Evolutionary conservation across 2,113 vertebrate genomes (phyloP).

Genomic region (Epinephelus cyanopodus): DNA sequence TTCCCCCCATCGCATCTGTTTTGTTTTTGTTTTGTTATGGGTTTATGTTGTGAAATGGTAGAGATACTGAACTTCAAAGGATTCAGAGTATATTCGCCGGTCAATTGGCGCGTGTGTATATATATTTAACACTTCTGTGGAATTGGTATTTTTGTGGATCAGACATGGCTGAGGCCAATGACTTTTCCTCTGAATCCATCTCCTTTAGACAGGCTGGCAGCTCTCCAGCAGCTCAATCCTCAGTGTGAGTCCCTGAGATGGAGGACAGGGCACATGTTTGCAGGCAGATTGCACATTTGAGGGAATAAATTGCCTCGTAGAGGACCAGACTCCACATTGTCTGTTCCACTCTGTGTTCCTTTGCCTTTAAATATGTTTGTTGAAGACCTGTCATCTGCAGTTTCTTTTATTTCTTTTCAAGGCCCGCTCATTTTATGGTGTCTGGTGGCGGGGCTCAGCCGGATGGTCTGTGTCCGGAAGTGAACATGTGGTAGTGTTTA

Average conservation of each 20-base stretch:
- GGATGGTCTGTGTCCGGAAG: constrained; percentile 77
- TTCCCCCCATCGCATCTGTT: constrained; percentile 13
- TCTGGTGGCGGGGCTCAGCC: constrained; percentile 56
- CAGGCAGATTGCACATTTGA: constrained; percentile 80
- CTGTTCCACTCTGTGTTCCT: constrained; percentile 68
- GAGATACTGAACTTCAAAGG: not conserved
- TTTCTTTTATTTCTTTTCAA: constrained; percentile 74
- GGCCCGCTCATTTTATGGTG: constrained; percentile 48
- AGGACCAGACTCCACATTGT: constrained; percentile 75
- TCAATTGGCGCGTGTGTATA: not conserved
- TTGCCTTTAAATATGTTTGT: constrained; percentile 78
- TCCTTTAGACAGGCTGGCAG: constrained; percentile 71
- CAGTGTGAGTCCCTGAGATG: constrained; percentile 71
- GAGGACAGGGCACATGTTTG: constrained; percentile 77
- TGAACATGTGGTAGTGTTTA: constrained; percentile 87
- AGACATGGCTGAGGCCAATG: constrained; percentile 44
- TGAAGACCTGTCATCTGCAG: constrained; percentile 76
- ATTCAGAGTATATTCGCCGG: not conserved
- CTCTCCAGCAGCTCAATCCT: constrained; percentile 68
- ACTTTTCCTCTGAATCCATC: constrained; percentile 65
- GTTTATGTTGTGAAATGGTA: not conserved
- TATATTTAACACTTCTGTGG: not conserved
- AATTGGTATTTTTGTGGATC: constrained; percentile 45
- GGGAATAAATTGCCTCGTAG: constrained; percentile 74
- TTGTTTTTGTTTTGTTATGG: not conserved